Evolutionary conservation across 2,113 vertebrate species (phyloP).

Genomic region (Sprattus sprattus): DNA sequence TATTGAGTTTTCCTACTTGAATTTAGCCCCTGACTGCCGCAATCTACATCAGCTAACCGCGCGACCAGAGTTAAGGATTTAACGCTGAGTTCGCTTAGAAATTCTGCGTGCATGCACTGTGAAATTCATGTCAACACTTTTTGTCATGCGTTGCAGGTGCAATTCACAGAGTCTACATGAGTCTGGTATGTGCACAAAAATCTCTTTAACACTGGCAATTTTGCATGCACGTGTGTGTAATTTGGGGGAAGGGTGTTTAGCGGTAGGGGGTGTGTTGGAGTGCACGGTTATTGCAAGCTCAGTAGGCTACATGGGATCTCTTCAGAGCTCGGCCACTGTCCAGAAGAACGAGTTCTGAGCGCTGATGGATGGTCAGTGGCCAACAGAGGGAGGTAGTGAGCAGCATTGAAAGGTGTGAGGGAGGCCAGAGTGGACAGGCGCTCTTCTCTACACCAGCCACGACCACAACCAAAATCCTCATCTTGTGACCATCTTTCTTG

Average conservation of each 20-base stretch:
- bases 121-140: not conserved
- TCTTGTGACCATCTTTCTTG: not conserved
- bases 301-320: not conserved
- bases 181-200: no score
- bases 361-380: constrained; percentile 34
- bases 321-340: not conserved
- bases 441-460: not conserved
- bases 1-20: not conserved
- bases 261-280: not conserved
- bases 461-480: not conserved
- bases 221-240: not conserved
- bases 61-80: not conserved
- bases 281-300: not conserved
- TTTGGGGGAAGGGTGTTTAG: not conserved
- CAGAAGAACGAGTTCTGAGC: not conserved
- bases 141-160: not conserved
- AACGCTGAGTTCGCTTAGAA: not conserved
- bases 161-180: not conserved
- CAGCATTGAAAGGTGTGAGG: constrained; percentile 35
- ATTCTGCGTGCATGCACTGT: no score
- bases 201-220: not conserved
- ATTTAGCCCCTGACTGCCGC: not conserved
- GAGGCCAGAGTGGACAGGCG: not conserved
- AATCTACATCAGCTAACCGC: not conserved
- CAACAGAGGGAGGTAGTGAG: constrained; percentile 74